phyloP scores from a whole-genome alignment of 2,113 vertebrate genomes.

The Candoia aspera region DNA sequence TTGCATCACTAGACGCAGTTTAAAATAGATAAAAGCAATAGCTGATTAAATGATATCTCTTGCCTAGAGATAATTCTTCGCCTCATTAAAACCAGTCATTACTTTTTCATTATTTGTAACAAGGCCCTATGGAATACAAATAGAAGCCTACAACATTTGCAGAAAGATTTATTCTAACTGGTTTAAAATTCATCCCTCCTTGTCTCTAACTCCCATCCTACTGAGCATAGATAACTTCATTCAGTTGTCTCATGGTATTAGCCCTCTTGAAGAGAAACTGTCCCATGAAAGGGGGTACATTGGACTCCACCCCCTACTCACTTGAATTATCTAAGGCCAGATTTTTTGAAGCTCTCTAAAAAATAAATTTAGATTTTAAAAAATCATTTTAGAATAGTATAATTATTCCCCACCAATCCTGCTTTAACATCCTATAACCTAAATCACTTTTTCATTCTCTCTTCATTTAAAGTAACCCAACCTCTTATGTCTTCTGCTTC shows the following conservation, averaged over 20 bases:
- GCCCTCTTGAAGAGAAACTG: background rate
- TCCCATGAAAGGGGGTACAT: background rate
- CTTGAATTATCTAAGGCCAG: background rate
- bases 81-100: conserved; percentile 29
- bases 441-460: background rate
- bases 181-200: background rate
- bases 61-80: conserved; percentile 27
- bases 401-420: background rate
- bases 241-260: background rate
- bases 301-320: background rate
- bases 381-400: background rate
- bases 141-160: conserved; percentile 7
- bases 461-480: background rate
- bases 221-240: background rate
- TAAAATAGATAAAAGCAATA: conserved; percentile 23
- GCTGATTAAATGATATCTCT: conserved; percentile 25
- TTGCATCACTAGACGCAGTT: conserved; percentile 11
- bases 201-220: background rate
- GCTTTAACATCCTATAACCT: background rate
- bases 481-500: background rate
- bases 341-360: background rate
- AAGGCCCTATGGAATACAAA: conserved; percentile 21
- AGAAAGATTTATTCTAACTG: conserved; percentile 12
- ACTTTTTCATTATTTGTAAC: conserved; percentile 23
- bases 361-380: background rate